These are phyloP conservation scores for Lepus americanus DNA, from an alignment of 2,113 vertebrate species.

Conservation along the genomic window DNA sequence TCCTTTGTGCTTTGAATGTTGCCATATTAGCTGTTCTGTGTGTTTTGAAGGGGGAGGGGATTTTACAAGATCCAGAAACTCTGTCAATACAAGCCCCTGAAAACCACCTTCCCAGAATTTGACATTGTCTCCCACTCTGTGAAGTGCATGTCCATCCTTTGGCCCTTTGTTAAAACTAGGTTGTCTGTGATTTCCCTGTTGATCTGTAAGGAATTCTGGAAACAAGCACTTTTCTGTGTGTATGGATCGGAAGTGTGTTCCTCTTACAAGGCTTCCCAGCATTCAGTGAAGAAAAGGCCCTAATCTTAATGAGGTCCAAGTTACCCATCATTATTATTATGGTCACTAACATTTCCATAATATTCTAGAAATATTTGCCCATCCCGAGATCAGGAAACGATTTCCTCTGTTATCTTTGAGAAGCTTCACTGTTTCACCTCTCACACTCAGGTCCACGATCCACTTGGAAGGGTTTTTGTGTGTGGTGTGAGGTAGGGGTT, in stretches of 20 bases:
- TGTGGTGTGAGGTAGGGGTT: background rate
- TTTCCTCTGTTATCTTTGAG: background rate
- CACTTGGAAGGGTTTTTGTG: background rate
- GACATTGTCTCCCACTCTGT: background rate
- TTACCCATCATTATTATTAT: background rate
- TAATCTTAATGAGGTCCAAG: background rate
- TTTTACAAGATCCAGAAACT: background rate
- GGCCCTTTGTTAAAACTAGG: background rate
- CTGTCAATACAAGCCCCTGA: background rate
- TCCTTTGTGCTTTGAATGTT: background rate
- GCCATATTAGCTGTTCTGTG: background rate
- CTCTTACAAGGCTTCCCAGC: no score
- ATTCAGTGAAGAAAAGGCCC: background rate
- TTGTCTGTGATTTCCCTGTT: background rate
- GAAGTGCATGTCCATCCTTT: background rate
- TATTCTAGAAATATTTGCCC: background rate
- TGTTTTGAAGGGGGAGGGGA: background rate
- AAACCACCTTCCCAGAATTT: background rate
- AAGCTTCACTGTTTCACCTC: background rate
- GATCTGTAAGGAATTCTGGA: background rate
- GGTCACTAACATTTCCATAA: background rate
- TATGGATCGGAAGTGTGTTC: background rate
- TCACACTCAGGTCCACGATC: background rate
- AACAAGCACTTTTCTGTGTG: background rate
- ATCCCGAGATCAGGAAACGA: background rate